Evolutionary conservation across 1,140 invertebrate genomes (phyloP), one percentile per base, ranked within the genome.

Genomic region (Trichoplusia ni): DNA sequence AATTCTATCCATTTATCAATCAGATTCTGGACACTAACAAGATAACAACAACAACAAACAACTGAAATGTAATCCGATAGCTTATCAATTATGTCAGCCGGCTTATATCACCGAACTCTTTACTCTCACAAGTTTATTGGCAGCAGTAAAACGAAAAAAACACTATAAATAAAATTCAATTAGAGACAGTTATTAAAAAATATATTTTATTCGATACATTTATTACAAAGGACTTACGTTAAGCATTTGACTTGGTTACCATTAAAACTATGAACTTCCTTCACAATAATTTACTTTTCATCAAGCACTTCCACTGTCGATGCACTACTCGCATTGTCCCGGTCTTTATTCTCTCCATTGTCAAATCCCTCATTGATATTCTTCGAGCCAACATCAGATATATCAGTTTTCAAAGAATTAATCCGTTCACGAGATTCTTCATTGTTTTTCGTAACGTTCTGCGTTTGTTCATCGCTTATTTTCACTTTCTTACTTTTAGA

Each of bases 291-390:
- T 85, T 70, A 89, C 77, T 89, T 87, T 68, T 89, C 84, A 59
- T 90, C 86, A 42, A 90, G 75, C 65, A 82, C 81, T 83, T 90
- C 87, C 23, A 89, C 82, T 7, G 86, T 89, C 0, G 86, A 89
- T 6, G 85, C 86, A 69, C 82, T 89, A 51, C 86, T 89, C 0
- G 86, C 82, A 56, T 88, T 88, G 62, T 89, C 86, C 31, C 72
- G 76, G 25, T 79, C 77, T 11, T 69, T 74, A 49, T 68, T 75
- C 9, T 64, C 61, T 37, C 59, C 54, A 33, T 44, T 69, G 54
- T 54, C 58, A 31, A 27, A 21, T 25, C 54, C 64, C 18, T 69
- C 64, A 25, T 66, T 62, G 7, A 44, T 60, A 5, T 63, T 77
- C 14, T 60, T 69, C 2, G 40, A 25, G 11, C 47, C 53, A 9